Evolutionary conservation across 2,113 vertebrate species (phyloP).

Genomic region (Casuarius casuarius): DNA sequence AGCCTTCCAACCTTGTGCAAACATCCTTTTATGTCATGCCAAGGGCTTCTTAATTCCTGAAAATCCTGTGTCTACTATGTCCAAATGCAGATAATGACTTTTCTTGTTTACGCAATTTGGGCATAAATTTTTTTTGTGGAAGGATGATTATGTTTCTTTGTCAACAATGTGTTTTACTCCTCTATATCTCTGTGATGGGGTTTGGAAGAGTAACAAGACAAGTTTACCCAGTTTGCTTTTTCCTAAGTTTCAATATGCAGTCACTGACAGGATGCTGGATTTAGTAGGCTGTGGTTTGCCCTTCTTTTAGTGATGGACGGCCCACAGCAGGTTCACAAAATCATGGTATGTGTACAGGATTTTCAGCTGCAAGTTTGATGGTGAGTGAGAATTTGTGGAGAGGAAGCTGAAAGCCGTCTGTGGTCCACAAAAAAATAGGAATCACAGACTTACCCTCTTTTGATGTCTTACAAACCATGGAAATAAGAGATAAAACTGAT

Average conservation of each 20-base stretch:
- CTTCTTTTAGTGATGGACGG: not conserved
- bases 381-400: not conserved
- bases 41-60: not conserved
- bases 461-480: not conserved
- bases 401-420: not conserved
- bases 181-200: not conserved
- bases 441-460: not conserved
- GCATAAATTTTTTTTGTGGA: not conserved
- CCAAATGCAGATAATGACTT: not conserved
- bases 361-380: not conserved
- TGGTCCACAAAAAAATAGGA: not conserved
- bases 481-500: not conserved
- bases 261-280: not conserved
- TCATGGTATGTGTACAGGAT: not conserved
- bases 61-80: not conserved
- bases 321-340: not conserved
- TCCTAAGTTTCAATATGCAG: not conserved
- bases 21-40: not conserved
- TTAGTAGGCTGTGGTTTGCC: not conserved
- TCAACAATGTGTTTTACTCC: not conserved
- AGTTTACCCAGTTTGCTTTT: not conserved
- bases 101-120: not conserved
- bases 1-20: not conserved
- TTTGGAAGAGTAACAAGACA: not conserved
- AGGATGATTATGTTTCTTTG: not conserved